Base-by-base conservation (phyloP, 2,888 invertebrate genomes). In the Seira musarum region DNA sequence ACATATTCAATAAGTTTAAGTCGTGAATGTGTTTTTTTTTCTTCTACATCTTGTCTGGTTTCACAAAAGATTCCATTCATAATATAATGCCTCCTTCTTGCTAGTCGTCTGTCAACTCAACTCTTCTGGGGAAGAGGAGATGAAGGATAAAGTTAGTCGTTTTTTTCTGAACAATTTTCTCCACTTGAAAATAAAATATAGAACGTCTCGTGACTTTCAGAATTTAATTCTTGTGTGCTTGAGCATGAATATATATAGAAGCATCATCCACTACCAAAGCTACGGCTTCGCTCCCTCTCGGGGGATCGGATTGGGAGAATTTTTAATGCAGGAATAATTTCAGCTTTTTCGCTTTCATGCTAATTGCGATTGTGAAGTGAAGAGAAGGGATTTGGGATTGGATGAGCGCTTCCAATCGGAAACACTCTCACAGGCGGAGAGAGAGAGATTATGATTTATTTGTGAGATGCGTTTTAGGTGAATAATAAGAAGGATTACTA, bases 401-500 rank as follows among this genome's bases (percentile, higher is more conserved):
- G 53, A n/a, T 53, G 53, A 53, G 17, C 17, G 53, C 53, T 53
- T 53, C 17, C 53, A 17, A 53, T 53, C 17, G 53, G 13, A 53
- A 53, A 17, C 53, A 53, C 53, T 53, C 53, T n/a, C 30, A 8
- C 30, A 30, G 30, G 53, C 53, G 8, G 30, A 30, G 30, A 53
- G 53, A 30, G 30, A 53, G 53, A 53, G 17, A 53, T 53, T 53
- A 53, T 53, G 53, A 53, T 53, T 53, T 53, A 53, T 13, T 53
- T 13, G n/a, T 8, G 53, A 53, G 53, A 40, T 40, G 40, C 40
- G 40, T 40, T 40, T 40, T 40, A 8, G n/a, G n/a, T n/a, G n/a
- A n/a, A n/a, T n/a, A n/a, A n/a, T n/a, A n/a, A n/a, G n/a, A n/a
- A n/a, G n/a, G n/a, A n/a, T n/a, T n/a, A n/a, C n/a, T n/a, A n/a